Evolutionary conservation across 2,113 vertebrate species (phyloP), one percentile per base, ranked within the genome.

Genomic region (Prunella himalayana): DNA sequence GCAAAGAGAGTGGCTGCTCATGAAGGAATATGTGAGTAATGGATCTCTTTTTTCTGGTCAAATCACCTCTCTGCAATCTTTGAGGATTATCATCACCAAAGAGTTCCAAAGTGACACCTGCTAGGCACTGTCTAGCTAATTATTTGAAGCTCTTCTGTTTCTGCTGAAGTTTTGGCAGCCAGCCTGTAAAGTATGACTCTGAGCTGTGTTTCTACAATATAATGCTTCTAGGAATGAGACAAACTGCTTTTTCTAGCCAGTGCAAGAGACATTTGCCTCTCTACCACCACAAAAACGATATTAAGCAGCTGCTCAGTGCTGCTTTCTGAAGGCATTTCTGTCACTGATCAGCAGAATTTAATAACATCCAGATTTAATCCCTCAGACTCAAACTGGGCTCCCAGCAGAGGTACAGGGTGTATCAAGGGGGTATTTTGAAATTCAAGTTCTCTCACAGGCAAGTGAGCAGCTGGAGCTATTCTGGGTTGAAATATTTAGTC

Each of bases 271-370:
- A 96, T 97, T 92, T 97, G 65, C 93, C 94, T 96, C 87, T 90
- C 75, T 87, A 88, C 77, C 96, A 94, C 69, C 94, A 82, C 18
- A 64, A 96, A 96, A 73, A 35, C 92, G 97, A 90, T 96, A 97
- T 96, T 92, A 96, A 97, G 92, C 96, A 97, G 94, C 96, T 97
- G 93, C 93, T 97, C 86, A 89, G 79, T 59, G 53, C 86, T 91
- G 60, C 90, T 90, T 95, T 97, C 94, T 97, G 96, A 97, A 96
- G 94, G 78, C 91, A 86, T 82, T 97, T 97, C 94, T 97, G 93
- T 96, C 94, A 94, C 90, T 15, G 21, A 97, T 96, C 96, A 95
- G 94, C 88, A 95, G 87, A 97, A 96, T 97, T 98, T 97, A 97
- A 97, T 96, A 96, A 95, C 1, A 16, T 87, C 95, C 82, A 96